phyloP scores from a whole-genome alignment of 2,113 vertebrate species.

The Halichoerus grypus region DNA sequence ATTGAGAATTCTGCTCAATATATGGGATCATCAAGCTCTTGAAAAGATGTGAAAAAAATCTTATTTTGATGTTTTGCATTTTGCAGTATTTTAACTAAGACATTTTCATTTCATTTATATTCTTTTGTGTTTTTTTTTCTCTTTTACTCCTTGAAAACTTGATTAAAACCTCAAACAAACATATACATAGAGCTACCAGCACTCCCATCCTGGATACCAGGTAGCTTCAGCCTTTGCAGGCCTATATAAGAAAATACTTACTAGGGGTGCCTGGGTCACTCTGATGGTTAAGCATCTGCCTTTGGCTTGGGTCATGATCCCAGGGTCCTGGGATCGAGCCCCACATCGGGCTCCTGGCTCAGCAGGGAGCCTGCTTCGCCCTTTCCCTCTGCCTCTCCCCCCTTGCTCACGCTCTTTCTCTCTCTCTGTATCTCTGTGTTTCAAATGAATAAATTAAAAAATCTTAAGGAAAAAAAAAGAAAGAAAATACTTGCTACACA shows the following conservation, averaged over 20 bases:
- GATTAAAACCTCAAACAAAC: slow-evolving; percentile 59
- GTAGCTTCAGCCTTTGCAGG: neutral
- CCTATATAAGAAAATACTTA: neutral
- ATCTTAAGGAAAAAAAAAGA: too few species aligned
- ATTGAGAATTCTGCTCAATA: neutral
- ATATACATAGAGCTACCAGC: neutral
- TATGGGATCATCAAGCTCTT: neutral
- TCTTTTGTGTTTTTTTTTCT: neutral
- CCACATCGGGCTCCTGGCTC: too few species aligned
- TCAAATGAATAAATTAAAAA: too few species aligned
- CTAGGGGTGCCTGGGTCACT: neutral
- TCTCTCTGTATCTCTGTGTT: too few species aligned
- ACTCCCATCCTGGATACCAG: slow-evolving; percentile 61
- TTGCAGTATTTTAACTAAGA: neutral
- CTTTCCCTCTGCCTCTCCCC: too few species aligned
- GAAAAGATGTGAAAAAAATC: neutral
- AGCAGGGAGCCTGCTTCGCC: too few species aligned
- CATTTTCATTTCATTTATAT: neutral
- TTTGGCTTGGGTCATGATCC: too few species aligned
- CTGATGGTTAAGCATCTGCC: too few species aligned
- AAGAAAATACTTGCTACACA: neutral
- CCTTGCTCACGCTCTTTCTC: too few species aligned
- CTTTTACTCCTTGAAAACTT: slow-evolving; percentile 57
- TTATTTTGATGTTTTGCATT: neutral
- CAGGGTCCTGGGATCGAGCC: too few species aligned